Percentiles rank a stretch among this genome's conserved stretches.
Evolutionary conservation across 2,797 vertebrate species (phyloP).

Genomic region (Phylloscopus collybita): DNA sequence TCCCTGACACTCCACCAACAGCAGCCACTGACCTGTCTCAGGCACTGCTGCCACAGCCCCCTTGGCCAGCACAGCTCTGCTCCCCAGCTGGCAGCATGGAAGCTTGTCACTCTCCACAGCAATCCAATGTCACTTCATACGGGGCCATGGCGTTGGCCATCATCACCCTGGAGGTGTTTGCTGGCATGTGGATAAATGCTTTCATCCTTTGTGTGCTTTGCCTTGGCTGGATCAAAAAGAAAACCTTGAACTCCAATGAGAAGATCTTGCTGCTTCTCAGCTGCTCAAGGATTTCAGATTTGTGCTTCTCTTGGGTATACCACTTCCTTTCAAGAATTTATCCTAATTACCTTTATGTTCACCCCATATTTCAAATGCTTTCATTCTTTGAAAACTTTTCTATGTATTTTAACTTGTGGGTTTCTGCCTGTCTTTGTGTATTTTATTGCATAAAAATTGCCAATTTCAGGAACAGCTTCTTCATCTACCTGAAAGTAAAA

Average conservation of each 20-base stretch:
- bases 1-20: not conserved
- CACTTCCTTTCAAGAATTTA: no score
- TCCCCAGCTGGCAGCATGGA: not conserved
- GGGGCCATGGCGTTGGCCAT: rapidly evolving
- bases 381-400: no score
- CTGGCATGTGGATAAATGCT: conserved; percentile 44
- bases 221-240: not conserved
- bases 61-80: not conserved
- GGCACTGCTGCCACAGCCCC: no score
- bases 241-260: not conserved
- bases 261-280: conserved; percentile 6
- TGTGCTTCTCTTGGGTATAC: no score
- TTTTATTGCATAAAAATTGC: no score
- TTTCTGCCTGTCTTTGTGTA: no score
- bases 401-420: no score
- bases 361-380: no score
- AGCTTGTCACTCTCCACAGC: not conserved
- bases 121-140: not conserved
- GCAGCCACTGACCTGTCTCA: not conserved
- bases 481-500: no score
- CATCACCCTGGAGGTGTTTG: not conserved
- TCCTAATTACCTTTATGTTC: no score
- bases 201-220: conserved; percentile 33
- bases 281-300: no score
- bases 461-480: no score